Conservation (phyloP, 2,888 invertebrate species). For the Lapara coniferarum region DNA sequence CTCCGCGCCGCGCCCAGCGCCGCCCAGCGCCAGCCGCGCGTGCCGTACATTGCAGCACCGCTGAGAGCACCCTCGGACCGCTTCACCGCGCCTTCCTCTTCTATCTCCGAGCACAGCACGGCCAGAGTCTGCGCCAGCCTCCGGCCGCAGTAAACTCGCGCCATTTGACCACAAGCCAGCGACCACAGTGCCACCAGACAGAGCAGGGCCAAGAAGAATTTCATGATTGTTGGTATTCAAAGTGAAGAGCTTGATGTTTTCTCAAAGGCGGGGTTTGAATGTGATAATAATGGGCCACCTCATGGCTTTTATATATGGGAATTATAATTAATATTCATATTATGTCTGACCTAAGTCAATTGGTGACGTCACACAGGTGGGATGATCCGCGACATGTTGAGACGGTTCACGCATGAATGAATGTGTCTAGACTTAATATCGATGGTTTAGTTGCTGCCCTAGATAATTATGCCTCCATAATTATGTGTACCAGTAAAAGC, state of each 20-base stretch:
- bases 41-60: background rate
- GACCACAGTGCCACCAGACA: background rate
- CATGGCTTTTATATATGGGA: background rate
- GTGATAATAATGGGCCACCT: background rate
- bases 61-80: background rate
- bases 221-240: background rate
- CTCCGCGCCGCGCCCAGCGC: slow-evolving; percentile 13
- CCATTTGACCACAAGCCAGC: background rate
- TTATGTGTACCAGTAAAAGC: no score
- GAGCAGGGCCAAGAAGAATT: background rate
- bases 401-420: background rate
- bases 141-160: slow-evolving; percentile 8
- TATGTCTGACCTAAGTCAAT: background rate
- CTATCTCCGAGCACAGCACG: background rate
- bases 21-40: background rate
- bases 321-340: background rate
- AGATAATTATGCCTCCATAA: no score
- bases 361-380: background rate
- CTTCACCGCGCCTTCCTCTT: slow-evolving; percentile 8
- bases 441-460: background rate
- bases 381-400: background rate
- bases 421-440: background rate
- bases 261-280: background rate
- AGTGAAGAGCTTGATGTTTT: background rate
- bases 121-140: slow-evolving; percentile 12